A percentile compares a stretch with the other conserved stretches of the same genome.
These are phyloP conservation scores for Zoanthus solanderi DNA, from an alignment of 92 coral and sea anemone species.

Conservation along the genomic window DNA sequence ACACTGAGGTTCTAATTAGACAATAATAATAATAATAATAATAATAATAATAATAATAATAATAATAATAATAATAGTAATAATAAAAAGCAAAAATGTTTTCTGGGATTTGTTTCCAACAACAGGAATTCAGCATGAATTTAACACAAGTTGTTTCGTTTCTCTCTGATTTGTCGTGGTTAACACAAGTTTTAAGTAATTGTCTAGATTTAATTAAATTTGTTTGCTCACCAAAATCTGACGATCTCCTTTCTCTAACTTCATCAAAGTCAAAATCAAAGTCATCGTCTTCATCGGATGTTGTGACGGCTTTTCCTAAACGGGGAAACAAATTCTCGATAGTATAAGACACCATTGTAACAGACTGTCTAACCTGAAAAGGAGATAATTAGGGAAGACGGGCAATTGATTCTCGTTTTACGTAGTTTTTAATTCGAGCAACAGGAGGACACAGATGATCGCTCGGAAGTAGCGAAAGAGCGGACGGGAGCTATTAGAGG, in stretches of 20 bases:
- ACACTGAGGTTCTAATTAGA: too few species aligned
- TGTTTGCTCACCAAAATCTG: slow-evolving; percentile 21
- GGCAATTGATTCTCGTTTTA: neutral
- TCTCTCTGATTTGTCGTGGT: too few species aligned
- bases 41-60: too few species aligned
- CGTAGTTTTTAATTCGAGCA: neutral
- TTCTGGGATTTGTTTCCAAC: too few species aligned
- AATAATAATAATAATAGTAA: too few species aligned
- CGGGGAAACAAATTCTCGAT: neutral
- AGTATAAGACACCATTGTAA: neutral
- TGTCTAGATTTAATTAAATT: neutral
- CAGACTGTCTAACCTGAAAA: too few species aligned
- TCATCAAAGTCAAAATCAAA: slow-evolving; percentile 39
- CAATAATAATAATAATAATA: too few species aligned
- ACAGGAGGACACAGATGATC: neutral
- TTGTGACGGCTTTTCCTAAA: slow-evolving; percentile 31
- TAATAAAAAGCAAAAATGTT: too few species aligned
- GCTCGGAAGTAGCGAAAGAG: too few species aligned
- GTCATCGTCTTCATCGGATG: slow-evolving; percentile 12
- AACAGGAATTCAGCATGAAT: too few species aligned
- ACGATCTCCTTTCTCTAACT: slow-evolving; percentile 27
- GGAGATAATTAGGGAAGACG: neutral
- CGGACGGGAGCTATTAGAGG: too few species aligned
- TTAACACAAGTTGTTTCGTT: too few species aligned
- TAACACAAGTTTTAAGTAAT: neutral